A percentile compares a stretch with the other conserved stretches of the same genome.
Conservation (phyloP, 2,113 vertebrate genomes). For the Cottus gobio region DNA sequence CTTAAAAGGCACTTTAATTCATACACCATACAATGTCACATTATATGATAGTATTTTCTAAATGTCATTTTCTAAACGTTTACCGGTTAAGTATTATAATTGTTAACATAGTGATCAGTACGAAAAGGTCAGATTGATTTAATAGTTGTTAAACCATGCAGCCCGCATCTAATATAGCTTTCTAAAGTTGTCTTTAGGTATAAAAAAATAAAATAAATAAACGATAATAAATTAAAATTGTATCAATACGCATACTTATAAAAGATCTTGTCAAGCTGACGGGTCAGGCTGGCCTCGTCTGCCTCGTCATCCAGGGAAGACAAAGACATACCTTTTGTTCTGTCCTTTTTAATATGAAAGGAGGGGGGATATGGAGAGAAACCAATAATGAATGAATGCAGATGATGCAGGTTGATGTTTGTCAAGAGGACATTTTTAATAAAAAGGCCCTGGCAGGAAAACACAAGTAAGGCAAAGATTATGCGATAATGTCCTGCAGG, state of each 20-base stretch:
- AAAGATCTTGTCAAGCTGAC: too few relatives aligned
- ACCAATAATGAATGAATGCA: conserved; percentile 55
- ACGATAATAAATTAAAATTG: conserved; percentile 38
- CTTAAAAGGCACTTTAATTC: background rate
- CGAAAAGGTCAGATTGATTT: conserved; percentile 5
- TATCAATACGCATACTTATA: conserved; percentile 28
- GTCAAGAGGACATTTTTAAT: conserved; percentile 60
- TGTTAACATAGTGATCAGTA: background rate
- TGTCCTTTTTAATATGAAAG: conserved; percentile 61
- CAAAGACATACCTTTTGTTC: conserved; percentile 74
- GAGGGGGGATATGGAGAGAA: conserved; percentile 49
- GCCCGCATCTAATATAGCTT: background rate
- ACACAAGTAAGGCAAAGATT: conserved; percentile 30
- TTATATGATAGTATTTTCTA: background rate
- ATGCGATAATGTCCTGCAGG: conserved; percentile 41
- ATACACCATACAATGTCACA: background rate
- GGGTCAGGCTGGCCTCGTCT: conserved; percentile 55
- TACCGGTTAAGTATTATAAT: background rate
- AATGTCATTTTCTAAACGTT: background rate
- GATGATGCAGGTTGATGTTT: conserved; percentile 69
- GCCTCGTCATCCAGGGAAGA: conserved; percentile 64
- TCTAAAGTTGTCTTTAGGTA: background rate
- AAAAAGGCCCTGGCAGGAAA: conserved; percentile 49
- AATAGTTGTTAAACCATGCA: background rate
- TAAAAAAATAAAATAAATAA: conserved; percentile 35